phyloP scores from a whole-genome alignment of 2,888 invertebrate species.

The Abscondita cerata region DNA sequence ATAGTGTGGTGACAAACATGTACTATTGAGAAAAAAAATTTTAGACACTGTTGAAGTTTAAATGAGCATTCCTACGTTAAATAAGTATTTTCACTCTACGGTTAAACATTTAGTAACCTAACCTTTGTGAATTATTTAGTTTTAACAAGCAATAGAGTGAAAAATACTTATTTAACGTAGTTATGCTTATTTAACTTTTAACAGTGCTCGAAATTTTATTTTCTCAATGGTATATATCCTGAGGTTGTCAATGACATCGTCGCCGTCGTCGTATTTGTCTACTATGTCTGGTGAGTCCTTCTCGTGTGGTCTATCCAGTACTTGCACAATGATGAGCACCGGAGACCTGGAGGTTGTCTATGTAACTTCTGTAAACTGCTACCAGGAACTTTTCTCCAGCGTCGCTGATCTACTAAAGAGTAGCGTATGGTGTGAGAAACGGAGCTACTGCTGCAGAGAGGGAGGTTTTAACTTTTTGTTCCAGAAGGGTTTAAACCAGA shows the following conservation, averaged over 20 bases:
- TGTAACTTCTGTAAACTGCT: background rate
- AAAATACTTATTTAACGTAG: no score
- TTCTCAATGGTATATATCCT: no score
- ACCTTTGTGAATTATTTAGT: background rate
- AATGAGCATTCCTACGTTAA: no score
- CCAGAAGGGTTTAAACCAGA: no score
- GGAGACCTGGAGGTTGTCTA: slow-evolving; percentile 3
- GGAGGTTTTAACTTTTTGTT: no score
- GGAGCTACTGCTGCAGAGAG: background rate
- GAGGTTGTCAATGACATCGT: background rate
- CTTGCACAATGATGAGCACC: background rate
- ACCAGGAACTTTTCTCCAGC: background rate
- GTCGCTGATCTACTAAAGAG: background rate
- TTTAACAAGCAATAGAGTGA: no score
- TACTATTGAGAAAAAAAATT: no score
- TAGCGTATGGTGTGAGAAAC: background rate
- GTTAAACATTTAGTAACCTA: background rate
- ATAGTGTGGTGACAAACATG: no score
- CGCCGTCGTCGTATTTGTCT: background rate
- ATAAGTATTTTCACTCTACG: no score
- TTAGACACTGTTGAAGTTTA: no score
- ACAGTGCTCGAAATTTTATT: no score
- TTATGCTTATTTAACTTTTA: no score
- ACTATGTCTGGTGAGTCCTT: slow-evolving; percentile 1
- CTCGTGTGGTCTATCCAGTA: background rate